Conservation (phyloP, 2,888 invertebrate species). For the Pyrgus malvae region DNA sequence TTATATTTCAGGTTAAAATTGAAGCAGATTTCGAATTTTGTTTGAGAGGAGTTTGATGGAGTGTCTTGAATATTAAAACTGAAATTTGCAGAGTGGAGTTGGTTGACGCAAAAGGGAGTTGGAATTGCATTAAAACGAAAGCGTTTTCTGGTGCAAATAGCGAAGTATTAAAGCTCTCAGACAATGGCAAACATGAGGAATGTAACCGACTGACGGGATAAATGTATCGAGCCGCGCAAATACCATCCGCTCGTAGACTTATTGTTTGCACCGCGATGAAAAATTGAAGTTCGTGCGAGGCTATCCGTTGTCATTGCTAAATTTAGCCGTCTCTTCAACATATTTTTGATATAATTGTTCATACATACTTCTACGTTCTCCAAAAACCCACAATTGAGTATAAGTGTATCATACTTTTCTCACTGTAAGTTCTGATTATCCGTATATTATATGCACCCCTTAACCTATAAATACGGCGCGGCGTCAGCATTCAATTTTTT, state of each 20-base stretch:
- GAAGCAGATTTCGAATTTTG: conserved; percentile 17
- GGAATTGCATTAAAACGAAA: conserved; percentile 55
- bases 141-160: conserved; percentile 59
- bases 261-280: conserved; percentile 67
- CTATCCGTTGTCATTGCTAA: neutral
- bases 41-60: conserved; percentile 17
- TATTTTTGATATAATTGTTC: too few relatives aligned
- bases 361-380: too few relatives aligned
- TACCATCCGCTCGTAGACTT: conserved; percentile 60
- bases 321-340: neutral
- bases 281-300: conserved; percentile 51
- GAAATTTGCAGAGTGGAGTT: conserved; percentile 6
- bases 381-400: too few relatives aligned
- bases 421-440: too few relatives aligned
- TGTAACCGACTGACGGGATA: conserved; percentile 55
- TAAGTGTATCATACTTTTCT: too few relatives aligned
- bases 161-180: conserved; percentile 66
- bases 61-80: conserved; percentile 16
- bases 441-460: too few relatives aligned
- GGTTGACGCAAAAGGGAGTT: conserved; percentile 27
- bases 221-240: conserved; percentile 66
- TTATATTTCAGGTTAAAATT: conserved; percentile 18
- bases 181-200: conserved; percentile 69
- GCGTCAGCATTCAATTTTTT: too few relatives aligned
- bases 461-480: too few relatives aligned